Conservation (phyloP, 1,140 invertebrate species). For the Chelonus insularis region DNA sequence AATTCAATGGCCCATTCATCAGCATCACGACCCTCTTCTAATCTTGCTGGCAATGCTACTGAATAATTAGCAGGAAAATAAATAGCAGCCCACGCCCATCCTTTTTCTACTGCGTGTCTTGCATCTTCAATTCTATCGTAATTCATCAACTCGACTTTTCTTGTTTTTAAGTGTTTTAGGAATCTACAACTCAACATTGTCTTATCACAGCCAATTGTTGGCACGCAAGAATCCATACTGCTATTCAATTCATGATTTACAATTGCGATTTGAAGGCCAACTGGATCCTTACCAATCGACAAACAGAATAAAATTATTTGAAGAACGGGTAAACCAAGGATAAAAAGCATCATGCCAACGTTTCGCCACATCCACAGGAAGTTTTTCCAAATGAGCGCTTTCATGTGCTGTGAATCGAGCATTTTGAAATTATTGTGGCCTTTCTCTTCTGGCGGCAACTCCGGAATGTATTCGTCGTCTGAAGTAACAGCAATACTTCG, state of each 20-base stretch:
- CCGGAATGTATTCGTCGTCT: conserved; percentile 48
- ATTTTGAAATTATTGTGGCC: conserved; percentile 62
- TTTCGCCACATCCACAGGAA: conserved; percentile 89
- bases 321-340: conserved; percentile 86
- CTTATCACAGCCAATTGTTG: conserved; percentile 66
- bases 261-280: conserved; percentile 78
- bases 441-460: conserved; percentile 52
- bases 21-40: conserved; percentile 69
- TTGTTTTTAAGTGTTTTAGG: conserved; percentile 68
- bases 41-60: conserved; percentile 69
- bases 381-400: conserved; percentile 89
- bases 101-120: conserved; percentile 70
- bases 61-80: conserved; percentile 85
- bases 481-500: conserved; percentile 61
- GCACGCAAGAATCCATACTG: conserved; percentile 58
- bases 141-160: conserved; percentile 62
- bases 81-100: conserved; percentile 81
- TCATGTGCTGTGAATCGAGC: conserved; percentile 72
- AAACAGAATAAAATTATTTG: conserved; percentile 94
- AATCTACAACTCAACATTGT: conserved; percentile 76
- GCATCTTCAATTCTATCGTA: conserved; percentile 64
- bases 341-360: conserved; percentile 85
- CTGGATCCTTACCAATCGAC: conserved; percentile 89
- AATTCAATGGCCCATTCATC: conserved; percentile 71
- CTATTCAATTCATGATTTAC: conserved; percentile 80